phyloP scores from a whole-genome alignment of 2,113 vertebrate species.

The Acinonyx jubatus region DNA sequence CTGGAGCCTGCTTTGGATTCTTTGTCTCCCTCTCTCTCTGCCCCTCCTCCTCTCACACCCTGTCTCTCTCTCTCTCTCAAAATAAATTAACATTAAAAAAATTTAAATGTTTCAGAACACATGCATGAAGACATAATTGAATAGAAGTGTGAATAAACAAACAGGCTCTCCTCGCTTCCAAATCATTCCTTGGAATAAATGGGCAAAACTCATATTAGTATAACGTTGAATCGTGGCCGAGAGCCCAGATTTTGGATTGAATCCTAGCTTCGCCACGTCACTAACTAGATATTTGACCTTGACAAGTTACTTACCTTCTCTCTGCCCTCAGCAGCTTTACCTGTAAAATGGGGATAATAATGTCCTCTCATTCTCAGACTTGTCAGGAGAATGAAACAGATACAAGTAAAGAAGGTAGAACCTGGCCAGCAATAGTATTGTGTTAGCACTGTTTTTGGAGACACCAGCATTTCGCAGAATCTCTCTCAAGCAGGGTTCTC shows the following conservation, averaged over 20 bases:
- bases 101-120: background rate
- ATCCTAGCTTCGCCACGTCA: background rate
- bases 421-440: too few relatives aligned
- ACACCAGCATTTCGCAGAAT: background rate
- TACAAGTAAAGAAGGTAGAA: background rate
- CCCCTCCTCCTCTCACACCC: too few relatives aligned
- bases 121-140: background rate
- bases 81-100: too few relatives aligned
- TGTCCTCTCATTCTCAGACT: background rate
- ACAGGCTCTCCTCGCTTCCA: background rate
- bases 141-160: background rate
- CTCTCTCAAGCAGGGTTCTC: background rate
- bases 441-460: background rate
- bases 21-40: too few relatives aligned
- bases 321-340: background rate
- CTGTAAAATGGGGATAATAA: background rate
- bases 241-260: background rate
- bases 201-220: background rate
- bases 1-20: too few relatives aligned
- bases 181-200: background rate
- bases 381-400: background rate
- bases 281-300: background rate
- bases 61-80: too few relatives aligned
- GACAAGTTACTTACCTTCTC: background rate
- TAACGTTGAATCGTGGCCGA: accelerated